A percentile compares a stretch with the other conserved stretches of the same genome.
Conservation (phyloP, 2,888 invertebrate genomes). For the Galeruca laticollis region DNA sequence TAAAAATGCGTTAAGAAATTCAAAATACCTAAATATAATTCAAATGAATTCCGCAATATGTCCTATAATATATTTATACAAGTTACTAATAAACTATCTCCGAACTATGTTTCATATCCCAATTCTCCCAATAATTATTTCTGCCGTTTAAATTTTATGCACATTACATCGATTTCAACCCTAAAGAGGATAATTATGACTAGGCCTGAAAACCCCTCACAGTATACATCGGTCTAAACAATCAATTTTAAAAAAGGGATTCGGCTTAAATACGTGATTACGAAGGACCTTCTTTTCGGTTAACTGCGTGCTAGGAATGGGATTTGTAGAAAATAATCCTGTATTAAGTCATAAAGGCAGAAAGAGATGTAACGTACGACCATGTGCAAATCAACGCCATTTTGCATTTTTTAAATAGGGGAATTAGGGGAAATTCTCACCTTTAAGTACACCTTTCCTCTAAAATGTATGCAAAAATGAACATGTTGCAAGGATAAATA, state of each 20-base stretch:
- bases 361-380: constrained; percentile 56
- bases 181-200: constrained; percentile 37
- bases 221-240: constrained; percentile 38
- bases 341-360: constrained; percentile 65
- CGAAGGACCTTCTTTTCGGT: constrained; percentile 38
- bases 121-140: not conserved
- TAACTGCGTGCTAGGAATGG: constrained; percentile 50
- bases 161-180: constrained; percentile 25
- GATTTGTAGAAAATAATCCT: constrained; percentile 60
- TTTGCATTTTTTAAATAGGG: constrained; percentile 46
- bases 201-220: constrained; percentile 31
- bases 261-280: constrained; percentile 45
- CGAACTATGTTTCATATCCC: not conserved
- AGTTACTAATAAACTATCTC: not conserved
- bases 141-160: not conserved
- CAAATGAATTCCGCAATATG: too few species aligned
- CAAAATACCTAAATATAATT: too few species aligned
- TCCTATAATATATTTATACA: too few species aligned
- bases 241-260: constrained; percentile 45
- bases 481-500: too few species aligned
- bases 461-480: too few species aligned
- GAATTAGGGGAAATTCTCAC: too few species aligned
- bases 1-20: too few species aligned
- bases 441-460: too few species aligned
- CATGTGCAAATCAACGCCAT: constrained; percentile 51